A percentile compares a stretch with the other conserved stretches of the same genome.
Evolutionary conservation across 1,140 invertebrate species (phyloP).

Genomic region (Fopius arisanus): DNA sequence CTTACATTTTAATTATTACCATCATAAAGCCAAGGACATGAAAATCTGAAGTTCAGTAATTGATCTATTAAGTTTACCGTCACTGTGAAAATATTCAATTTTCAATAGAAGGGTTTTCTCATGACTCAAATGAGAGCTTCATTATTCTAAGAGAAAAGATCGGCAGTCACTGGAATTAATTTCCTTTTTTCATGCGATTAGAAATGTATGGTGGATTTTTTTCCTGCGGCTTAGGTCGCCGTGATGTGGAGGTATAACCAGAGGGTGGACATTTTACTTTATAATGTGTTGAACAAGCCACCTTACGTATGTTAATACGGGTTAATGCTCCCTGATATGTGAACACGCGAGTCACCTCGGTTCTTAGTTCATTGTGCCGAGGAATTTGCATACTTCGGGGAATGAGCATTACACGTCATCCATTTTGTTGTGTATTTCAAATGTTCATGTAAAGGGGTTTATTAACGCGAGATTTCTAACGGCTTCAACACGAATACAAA

Average conservation of each 20-base stretch:
- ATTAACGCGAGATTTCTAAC: background rate
- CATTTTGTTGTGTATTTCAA: background rate
- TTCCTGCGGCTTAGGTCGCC: background rate
- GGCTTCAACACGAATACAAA: background rate
- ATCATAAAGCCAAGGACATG: too few species aligned
- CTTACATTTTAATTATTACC: too few species aligned
- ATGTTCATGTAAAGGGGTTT: background rate
- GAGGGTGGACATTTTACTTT: background rate
- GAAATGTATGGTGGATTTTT: background rate
- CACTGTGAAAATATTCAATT: too few species aligned
- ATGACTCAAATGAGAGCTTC: too few species aligned
- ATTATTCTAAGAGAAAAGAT: too few species aligned
- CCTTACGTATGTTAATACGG: constrained; percentile 8
- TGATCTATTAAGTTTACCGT: too few species aligned
- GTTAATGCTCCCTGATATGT: constrained; percentile 3
- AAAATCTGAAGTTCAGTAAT: too few species aligned
- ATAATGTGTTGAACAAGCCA: constrained; percentile 7
- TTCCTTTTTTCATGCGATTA: background rate
- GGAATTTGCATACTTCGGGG: background rate
- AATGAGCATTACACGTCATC: constrained; percentile 3
- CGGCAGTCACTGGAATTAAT: background rate
- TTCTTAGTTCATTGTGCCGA: constrained; percentile 6
- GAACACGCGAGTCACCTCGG: background rate
- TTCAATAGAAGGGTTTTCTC: too few species aligned
- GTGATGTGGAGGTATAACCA: background rate